These are phyloP conservation scores for Intellagama lesueurii DNA, from an alignment of 2,797 vertebrate species.

Conservation along the genomic window DNA sequence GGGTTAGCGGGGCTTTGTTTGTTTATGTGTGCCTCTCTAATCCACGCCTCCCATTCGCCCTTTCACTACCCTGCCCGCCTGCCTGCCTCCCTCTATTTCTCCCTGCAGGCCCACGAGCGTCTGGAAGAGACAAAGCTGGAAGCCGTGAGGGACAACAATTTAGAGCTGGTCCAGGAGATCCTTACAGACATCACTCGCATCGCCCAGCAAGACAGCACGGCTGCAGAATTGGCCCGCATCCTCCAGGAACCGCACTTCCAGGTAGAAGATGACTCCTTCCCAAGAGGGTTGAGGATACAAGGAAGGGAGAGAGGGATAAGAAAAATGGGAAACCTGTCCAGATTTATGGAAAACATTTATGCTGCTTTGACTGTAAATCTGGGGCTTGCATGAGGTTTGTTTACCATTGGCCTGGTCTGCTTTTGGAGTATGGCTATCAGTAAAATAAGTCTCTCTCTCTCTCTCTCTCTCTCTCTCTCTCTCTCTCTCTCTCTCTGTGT, in stretches of 20 bases:
- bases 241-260: constrained; percentile 96
- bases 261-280: constrained; percentile 71
- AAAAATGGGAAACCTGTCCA: neutral
- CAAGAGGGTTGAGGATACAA: too few species aligned
- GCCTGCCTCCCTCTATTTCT: neutral
- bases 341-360: too few species aligned
- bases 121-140: constrained; percentile 93
- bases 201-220: constrained; percentile 78
- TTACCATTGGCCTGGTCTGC: neutral
- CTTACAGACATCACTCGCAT: constrained; percentile 89
- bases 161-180: constrained; percentile 96
- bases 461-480: too few species aligned
- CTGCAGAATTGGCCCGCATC: constrained; percentile 87
- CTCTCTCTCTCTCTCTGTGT: too few species aligned
- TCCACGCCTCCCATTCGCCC: neutral
- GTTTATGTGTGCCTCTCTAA: constrained; percentile 17
- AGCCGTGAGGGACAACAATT: constrained; percentile 92
- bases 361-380: neutral
- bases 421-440: too few species aligned
- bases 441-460: too few species aligned
- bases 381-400: neutral
- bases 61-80: neutral
- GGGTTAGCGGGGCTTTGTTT: constrained; percentile 17
- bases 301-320: neutral
- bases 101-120: constrained; percentile 86